Base-by-base conservation (phyloP, 2,888 invertebrate genomes). In the Portevinia maculata region DNA sequence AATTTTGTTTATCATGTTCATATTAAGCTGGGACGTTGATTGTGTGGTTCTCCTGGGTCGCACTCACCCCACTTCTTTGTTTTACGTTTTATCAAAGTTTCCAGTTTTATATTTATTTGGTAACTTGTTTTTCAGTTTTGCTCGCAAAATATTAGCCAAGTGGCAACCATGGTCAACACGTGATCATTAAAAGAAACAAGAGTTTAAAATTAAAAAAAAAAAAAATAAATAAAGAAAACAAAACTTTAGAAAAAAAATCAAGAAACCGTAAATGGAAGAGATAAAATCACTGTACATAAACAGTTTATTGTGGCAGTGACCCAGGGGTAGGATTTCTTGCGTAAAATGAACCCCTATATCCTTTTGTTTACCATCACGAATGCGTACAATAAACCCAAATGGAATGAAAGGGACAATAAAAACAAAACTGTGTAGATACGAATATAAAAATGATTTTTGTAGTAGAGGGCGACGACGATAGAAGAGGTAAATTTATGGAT, bases 181-280 rank as follows among this genome's bases (percentile, higher is more conserved):
- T 89, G 89, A 88, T 87, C 87, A 85, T 83, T 88, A 87, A 88
- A 87, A 86, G 86, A 84, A 86, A 84, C 74, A 84, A 81, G 84
- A 85, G 87, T 85, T 84, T 87, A 84, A 87, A 86, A 87, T 86
- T 85, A 86, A 85, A 85, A 75, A 52, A 37, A 57, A 76, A 28
- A 55, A 19, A 48, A 85, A 84, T 55, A 71, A 69, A 71, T 46
- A 85, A 83, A 62, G 64, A 69, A 65, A 53, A 71, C 79, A 70
- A 57, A 64, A n/a, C n/a, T n/a, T 86, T 85, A 86, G 85, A 85
- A 75, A 50, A 34, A 55, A 75, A n/a, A n/a, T n/a, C n/a, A n/a
- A n/a, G n/a, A n/a, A n/a, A 52, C 64, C 53, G 62, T 46, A 62
- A 79, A 60, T 28, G 19, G 50, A 57, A 57, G 46, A 71, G 81